Evolutionary conservation across 2,113 vertebrate genomes (phyloP).

Genomic region (Callipepla californica): DNA sequence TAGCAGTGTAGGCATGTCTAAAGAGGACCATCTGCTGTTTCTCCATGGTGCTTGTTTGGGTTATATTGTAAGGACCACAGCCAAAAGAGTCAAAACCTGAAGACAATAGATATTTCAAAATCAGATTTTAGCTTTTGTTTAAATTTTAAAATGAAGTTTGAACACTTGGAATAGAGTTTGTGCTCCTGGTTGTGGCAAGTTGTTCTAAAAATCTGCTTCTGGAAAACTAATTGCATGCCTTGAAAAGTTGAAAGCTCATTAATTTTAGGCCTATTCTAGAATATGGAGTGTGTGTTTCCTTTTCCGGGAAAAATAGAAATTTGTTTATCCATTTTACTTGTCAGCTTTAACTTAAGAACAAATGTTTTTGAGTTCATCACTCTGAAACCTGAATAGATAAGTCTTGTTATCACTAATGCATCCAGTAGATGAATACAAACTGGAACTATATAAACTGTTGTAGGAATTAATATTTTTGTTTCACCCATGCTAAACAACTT

Average conservation of each 20-base stretch:
- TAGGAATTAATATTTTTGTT: neutral
- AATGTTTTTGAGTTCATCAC: neutral
- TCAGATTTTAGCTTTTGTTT: rapidly evolving
- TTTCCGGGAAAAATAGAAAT: neutral
- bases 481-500: neutral
- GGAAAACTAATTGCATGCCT: neutral
- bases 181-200: neutral
- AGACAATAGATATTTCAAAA: neutral
- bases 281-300: neutral
- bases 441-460: neutral
- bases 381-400: neutral
- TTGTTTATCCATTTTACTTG: neutral
- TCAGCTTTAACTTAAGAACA: neutral
- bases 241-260: neutral
- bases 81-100: neutral
- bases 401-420: neutral
- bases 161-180: neutral
- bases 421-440: neutral
- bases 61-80: neutral
- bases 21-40: neutral
- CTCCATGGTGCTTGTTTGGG: neutral
- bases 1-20: rapidly evolving
- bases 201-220: neutral
- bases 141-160: neutral
- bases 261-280: neutral